These are phyloP conservation scores for Monochamus alternatus DNA, from an alignment of 2,888 invertebrate genomes.

Conservation along the genomic window DNA sequence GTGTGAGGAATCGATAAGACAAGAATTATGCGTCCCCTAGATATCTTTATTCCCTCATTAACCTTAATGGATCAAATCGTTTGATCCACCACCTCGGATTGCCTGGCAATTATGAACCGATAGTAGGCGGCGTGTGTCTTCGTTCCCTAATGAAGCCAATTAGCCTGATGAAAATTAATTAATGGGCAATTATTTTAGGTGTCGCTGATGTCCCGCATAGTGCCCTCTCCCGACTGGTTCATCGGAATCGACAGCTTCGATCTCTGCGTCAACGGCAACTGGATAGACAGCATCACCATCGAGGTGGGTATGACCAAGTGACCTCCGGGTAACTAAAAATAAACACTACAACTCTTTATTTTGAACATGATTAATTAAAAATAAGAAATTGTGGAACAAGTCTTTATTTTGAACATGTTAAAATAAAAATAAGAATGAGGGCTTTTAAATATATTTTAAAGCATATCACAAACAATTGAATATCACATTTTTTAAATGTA, in stretches of 20 bases:
- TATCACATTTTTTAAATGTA: too few relatives aligned
- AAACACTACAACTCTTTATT: too few relatives aligned
- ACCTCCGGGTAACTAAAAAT: too few relatives aligned
- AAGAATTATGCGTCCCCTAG: too few relatives aligned
- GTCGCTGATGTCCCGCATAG: constrained; percentile 91
- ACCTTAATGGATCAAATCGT: not conserved
- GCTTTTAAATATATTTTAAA: too few relatives aligned
- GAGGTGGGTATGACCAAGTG: constrained; percentile 76
- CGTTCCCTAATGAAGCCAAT: constrained; percentile 5
- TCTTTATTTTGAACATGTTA: too few relatives aligned
- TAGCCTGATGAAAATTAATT: constrained; percentile 11
- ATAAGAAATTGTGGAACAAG: too few relatives aligned
- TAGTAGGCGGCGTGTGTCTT: not conserved
- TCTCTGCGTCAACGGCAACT: constrained; percentile 92
- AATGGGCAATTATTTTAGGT: constrained; percentile 74
- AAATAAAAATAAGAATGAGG: too few relatives aligned
- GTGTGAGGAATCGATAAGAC: too few relatives aligned
- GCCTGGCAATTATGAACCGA: not conserved
- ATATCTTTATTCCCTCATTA: not conserved
- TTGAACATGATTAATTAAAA: too few relatives aligned
- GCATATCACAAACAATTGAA: too few relatives aligned
- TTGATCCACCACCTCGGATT: not conserved
- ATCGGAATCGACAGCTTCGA: constrained; percentile 93
- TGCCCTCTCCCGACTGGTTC: constrained; percentile 97
- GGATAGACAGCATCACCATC: constrained; percentile 91